phyloP scores from a whole-genome alignment of 2,113 vertebrate genomes.

The Dryoscopus gambensis region DNA sequence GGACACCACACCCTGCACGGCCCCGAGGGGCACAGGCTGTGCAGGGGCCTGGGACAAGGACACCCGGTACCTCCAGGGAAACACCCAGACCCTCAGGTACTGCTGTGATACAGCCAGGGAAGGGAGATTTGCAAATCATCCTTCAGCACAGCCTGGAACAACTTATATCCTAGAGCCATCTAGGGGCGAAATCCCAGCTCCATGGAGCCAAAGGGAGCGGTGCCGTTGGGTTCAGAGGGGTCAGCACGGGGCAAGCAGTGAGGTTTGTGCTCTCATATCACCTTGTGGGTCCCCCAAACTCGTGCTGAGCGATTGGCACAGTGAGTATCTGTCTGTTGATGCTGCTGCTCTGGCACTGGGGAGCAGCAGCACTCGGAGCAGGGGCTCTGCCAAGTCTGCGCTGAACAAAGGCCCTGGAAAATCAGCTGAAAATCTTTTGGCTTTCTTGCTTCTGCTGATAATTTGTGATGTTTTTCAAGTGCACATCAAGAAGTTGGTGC shows the following conservation, averaged over 20 bases:
- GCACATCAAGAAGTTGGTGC: not conserved
- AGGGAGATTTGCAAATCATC: not conserved
- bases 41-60: not conserved
- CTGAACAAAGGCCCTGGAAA: not conserved
- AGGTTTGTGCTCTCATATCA: rapidly evolving
- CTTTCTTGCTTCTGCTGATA: not conserved
- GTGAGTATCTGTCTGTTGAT: rapidly evolving
- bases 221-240: not conserved
- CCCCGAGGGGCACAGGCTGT: not conserved
- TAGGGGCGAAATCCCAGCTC: slow-evolving; percentile 56
- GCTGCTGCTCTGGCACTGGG: not conserved
- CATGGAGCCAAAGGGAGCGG: not conserved
- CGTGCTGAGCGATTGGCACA: rapidly evolving
- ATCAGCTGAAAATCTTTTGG: not conserved
- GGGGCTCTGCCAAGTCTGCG: not conserved
- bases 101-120: not conserved
- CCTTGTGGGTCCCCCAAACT: not conserved
- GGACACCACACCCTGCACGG: rapidly evolving
- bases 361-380: not conserved
- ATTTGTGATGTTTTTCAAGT: not conserved
- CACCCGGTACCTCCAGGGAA: not conserved
- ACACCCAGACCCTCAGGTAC: not conserved
- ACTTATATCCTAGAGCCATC: slow-evolving; percentile 64
- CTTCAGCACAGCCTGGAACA: slow-evolving; percentile 22
- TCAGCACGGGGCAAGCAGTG: not conserved